Evolutionary conservation across 2,113 vertebrate species (phyloP).

Genomic region (Mellivora capensis): DNA sequence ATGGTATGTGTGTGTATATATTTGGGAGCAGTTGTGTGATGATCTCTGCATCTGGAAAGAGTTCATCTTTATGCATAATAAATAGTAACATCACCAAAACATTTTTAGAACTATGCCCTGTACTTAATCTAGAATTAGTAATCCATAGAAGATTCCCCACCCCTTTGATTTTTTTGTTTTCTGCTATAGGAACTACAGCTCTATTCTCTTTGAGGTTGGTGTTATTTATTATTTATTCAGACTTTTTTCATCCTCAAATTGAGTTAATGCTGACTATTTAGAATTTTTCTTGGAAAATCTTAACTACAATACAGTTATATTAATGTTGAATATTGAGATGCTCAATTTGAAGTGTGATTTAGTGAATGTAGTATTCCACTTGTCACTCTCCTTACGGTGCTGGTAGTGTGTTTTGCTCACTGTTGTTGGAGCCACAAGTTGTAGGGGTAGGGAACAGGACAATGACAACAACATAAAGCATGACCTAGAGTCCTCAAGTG

Average conservation of each 20-base stretch:
- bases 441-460: not conserved
- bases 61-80: not conserved
- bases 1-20: not conserved
- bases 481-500: not conserved
- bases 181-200: not conserved
- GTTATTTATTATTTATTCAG: not conserved
- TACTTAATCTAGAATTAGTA: not conserved
- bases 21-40: not conserved
- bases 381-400: not conserved
- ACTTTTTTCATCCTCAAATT: not conserved
- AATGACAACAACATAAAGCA: not conserved
- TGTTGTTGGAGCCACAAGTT: not conserved
- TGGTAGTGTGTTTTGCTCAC: not conserved
- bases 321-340: not conserved
- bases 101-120: not conserved
- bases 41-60: not conserved
- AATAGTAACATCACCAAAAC: not conserved
- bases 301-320: not conserved
- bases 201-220: not conserved
- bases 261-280: not conserved
- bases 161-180: not conserved
- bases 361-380: not conserved
- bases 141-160: not conserved
- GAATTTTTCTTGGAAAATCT: not conserved
- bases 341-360: not conserved